These are phyloP conservation scores for Clepsis dumicolana DNA, from an alignment of 2,888 invertebrate genomes.

Conservation along the genomic window DNA sequence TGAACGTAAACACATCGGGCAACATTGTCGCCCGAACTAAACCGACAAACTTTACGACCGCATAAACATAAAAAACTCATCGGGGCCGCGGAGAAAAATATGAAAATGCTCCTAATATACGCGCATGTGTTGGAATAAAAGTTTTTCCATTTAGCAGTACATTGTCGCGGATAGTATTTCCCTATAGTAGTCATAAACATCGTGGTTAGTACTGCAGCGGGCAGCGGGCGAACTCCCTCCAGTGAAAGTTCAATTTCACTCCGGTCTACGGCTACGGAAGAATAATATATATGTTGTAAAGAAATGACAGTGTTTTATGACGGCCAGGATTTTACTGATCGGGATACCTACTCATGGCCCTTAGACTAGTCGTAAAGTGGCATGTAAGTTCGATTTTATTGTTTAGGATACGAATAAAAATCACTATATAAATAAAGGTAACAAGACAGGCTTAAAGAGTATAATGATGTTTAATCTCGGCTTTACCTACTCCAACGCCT, in stretches of 20 bases:
- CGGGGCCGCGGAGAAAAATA: constrained; percentile 71
- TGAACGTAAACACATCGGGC: constrained; percentile 72
- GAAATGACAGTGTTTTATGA: constrained; percentile 41
- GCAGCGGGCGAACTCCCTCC: constrained; percentile 34
- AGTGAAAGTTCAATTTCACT: constrained; percentile 66
- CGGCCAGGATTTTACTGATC: constrained; percentile 51
- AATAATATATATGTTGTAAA: constrained; percentile 43
- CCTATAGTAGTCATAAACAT: constrained; percentile 85
- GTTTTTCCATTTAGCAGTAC: constrained; percentile 80
- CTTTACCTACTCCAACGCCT: background rate
- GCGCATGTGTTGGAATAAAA: constrained; percentile 77
- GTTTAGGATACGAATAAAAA: background rate
- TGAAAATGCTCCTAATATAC: constrained; percentile 78
- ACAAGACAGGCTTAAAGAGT: background rate
- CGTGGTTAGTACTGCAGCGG: constrained; percentile 58
- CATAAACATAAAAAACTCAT: constrained; percentile 85
- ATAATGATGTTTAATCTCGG: background rate
- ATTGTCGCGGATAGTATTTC: constrained; percentile 75
- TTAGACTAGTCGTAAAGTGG: constrained; percentile 16
- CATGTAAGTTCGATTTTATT: background rate
- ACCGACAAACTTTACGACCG: constrained; percentile 78
- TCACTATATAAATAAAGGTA: background rate
- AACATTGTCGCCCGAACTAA: constrained; percentile 76
- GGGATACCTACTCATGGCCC: constrained; percentile 5
- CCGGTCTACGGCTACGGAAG: constrained; percentile 30